Conservation (phyloP, 2,888 invertebrate species). For the Alcis repandata region DNA sequence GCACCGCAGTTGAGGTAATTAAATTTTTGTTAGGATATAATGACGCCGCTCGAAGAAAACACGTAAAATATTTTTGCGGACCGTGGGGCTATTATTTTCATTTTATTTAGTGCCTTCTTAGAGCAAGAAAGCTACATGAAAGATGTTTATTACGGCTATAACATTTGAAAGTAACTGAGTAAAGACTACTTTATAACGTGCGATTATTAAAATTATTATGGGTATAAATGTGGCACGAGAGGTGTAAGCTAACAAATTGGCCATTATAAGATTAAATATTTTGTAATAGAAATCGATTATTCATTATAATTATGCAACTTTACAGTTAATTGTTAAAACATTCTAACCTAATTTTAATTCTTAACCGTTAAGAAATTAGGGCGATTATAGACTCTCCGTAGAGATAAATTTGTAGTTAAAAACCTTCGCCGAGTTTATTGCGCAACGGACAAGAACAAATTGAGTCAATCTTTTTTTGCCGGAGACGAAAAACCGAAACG, state of each 20-base stretch:
- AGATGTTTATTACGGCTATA: conserved; percentile 17
- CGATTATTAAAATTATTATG: conserved; percentile 8
- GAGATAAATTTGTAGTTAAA: conserved; percentile 82
- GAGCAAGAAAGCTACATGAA: conserved; percentile 22
- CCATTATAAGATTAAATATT: not conserved
- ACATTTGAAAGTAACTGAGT: conserved; percentile 20
- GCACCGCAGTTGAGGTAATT: conserved; percentile 74
- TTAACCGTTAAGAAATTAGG: conserved; percentile 72
- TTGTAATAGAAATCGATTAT: not conserved
- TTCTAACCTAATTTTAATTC: conserved; percentile 68
- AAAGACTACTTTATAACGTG: conserved; percentile 2
- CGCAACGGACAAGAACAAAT: conserved; percentile 84
- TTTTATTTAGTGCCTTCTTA: conserved; percentile 30
- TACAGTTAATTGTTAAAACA: conserved; percentile 53
- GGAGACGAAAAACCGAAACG: conserved; percentile 80
- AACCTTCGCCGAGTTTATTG: conserved; percentile 81
- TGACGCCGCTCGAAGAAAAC: conserved; percentile 56
- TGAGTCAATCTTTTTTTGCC: conserved; percentile 84
- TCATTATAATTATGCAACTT: not conserved
- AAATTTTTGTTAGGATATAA: conserved; percentile 73
- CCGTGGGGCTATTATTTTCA: conserved; percentile 33
- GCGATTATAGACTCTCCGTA: conserved; percentile 70
- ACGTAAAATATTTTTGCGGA: conserved; percentile 56
- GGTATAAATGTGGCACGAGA: conserved; percentile 2
- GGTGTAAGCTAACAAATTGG: not conserved